Percentiles rank a stretch among this genome's conserved stretches.
These are phyloP conservation scores for Phenganax subtilis DNA, from an alignment of 92 coral and sea anemone genomes.

Conservation along the genomic window DNA sequence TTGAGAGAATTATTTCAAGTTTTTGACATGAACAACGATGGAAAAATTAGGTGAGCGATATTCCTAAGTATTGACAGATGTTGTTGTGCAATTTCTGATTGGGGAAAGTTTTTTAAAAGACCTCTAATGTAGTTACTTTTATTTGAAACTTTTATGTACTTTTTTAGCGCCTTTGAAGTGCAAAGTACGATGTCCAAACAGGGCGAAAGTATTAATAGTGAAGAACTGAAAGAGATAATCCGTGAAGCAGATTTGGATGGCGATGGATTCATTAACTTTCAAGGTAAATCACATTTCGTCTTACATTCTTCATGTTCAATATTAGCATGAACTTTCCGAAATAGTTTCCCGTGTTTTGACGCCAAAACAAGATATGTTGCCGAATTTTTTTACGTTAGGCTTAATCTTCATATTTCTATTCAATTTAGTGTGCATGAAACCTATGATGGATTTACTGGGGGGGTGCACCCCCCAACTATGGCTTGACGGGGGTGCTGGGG, in stretches of 20 bases:
- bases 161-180: slow-evolving; percentile 69
- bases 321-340: neutral
- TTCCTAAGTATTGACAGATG: slow-evolving; percentile 49
- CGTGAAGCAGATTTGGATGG: slow-evolving; percentile 91
- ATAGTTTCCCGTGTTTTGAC: too few species aligned
- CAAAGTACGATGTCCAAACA: slow-evolving; percentile 86
- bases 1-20: slow-evolving; percentile 14
- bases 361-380: too few species aligned
- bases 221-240: slow-evolving; percentile 86
- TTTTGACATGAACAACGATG: slow-evolving; percentile 20
- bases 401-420: too few species aligned
- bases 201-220: slow-evolving; percentile 84
- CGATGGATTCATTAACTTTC: slow-evolving; percentile 83
- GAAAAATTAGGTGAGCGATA: slow-evolving; percentile 18
- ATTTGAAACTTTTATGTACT: neutral
- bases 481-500: too few species aligned
- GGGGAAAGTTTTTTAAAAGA: too few species aligned
- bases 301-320: neutral
- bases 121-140: too few species aligned
- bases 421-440: too few species aligned
- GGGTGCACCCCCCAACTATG: too few species aligned
- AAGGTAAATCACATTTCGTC: slow-evolving; percentile 52
- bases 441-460: too few species aligned
- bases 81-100: neutral
- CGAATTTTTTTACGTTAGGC: too few species aligned